These are phyloP conservation scores for Paracanthobrama guichenoti DNA, from an alignment of 2,113 vertebrate species.

Conservation along the genomic window DNA sequence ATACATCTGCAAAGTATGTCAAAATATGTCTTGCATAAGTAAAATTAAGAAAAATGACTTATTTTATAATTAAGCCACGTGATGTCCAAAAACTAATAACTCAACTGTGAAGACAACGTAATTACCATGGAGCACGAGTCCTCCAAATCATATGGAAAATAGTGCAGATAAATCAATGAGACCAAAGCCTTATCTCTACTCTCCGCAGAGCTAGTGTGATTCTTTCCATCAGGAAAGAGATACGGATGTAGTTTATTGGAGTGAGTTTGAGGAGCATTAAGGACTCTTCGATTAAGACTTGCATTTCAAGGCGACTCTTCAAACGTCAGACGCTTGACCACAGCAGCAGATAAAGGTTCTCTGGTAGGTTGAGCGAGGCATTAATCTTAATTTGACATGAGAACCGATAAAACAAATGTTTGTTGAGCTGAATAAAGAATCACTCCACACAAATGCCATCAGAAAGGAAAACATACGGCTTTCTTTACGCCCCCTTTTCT, in stretches of 20 bases:
- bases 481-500: not conserved
- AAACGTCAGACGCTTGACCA: constrained; percentile 13
- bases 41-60: not conserved
- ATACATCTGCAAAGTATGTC: not conserved
- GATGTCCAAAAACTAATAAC: constrained; percentile 1
- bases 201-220: not conserved
- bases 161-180: constrained; percentile 29
- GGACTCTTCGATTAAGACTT: constrained; percentile 20
- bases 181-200: not conserved
- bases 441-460: not conserved
- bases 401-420: constrained; percentile 60
- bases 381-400: constrained; percentile 68
- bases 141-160: constrained; percentile 23
- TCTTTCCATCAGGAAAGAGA: constrained; percentile 5
- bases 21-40: not conserved
- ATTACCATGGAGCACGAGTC: constrained; percentile 5
- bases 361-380: constrained; percentile 50
- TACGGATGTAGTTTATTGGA: not conserved
- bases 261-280: not conserved
- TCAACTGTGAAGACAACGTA: constrained; percentile 19
- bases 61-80: constrained; percentile 25
- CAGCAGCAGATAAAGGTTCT: constrained; percentile 14
- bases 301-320: not conserved
- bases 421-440: constrained; percentile 22
- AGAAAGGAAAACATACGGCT: constrained; percentile 4